Conservation (phyloP, 2,113 vertebrate genomes). For the Hippolais icterina region DNA sequence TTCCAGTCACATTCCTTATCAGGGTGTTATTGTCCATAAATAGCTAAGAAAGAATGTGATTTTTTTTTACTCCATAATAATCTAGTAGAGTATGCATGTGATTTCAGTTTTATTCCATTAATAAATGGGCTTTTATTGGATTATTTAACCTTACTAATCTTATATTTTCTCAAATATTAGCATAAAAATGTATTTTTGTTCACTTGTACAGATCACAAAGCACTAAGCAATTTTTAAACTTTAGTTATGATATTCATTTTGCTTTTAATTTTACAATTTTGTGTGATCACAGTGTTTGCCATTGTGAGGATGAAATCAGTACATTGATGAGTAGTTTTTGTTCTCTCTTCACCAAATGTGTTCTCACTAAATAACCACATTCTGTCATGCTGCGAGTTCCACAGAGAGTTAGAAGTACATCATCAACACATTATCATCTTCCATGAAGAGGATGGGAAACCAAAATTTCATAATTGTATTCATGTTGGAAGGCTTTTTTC, state of each 20-base stretch:
- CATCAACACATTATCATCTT: neutral
- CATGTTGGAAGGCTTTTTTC: neutral
- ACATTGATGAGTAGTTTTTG: neutral
- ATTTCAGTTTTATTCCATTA: neutral
- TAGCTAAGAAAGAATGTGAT: neutral
- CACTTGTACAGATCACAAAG: neutral
- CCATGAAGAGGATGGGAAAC: neutral
- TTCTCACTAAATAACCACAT: neutral
- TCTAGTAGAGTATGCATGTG: neutral
- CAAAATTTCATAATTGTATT: neutral
- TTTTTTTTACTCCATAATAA: neutral
- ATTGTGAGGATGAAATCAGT: neutral
- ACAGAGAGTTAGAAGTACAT: neutral
- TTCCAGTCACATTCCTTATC: neutral
- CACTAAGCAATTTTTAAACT: neutral
- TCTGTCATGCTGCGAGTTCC: neutral
- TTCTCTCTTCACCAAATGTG: neutral
- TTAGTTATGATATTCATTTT: neutral
- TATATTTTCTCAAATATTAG: neutral
- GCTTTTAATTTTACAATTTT: neutral
- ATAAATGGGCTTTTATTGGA: neutral
- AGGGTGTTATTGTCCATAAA: neutral
- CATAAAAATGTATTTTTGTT: neutral
- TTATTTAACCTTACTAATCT: neutral
- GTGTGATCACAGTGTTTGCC: neutral